Evolutionary conservation across 2,113 vertebrate species (phyloP).

Genomic region (Aphyosemion australe): DNA sequence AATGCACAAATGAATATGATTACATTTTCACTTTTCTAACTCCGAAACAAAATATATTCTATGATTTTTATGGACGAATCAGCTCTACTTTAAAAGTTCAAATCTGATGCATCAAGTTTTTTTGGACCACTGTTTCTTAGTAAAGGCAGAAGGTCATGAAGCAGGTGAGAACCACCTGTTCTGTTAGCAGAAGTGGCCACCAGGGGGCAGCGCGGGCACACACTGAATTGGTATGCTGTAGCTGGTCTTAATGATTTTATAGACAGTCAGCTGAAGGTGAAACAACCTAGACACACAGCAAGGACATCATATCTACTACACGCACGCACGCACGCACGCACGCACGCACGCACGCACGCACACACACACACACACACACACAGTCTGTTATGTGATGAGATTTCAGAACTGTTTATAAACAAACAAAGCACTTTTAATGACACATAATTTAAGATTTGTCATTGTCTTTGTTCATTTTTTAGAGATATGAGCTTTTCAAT

Average conservation of each 20-base stretch:
- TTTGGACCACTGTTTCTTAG: neutral
- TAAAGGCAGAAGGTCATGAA: slow-evolving; percentile 7
- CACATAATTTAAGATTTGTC: too few relatives aligned
- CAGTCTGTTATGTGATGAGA: too few relatives aligned
- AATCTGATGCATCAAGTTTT: too few relatives aligned
- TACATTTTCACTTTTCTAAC: neutral
- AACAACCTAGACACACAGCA: slow-evolving; percentile 19
- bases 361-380: too few relatives aligned
- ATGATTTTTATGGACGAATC: neutral
- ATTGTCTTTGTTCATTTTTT: too few relatives aligned
- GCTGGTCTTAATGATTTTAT: slow-evolving; percentile 6
- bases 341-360: too few relatives aligned
- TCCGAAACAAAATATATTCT: neutral
- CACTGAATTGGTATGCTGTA: slow-evolving; percentile 9
- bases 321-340: neutral
- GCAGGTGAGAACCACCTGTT: slow-evolving; percentile 28
- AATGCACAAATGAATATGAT: too few relatives aligned
- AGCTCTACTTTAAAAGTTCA: too few relatives aligned
- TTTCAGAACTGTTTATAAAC: too few relatives aligned
- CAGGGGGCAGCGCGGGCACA: slow-evolving; percentile 33
- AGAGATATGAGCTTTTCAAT: too few relatives aligned
- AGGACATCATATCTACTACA: neutral
- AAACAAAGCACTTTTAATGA: too few relatives aligned
- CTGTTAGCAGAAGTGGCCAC: slow-evolving; percentile 31
- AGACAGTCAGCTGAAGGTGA: slow-evolving; percentile 67